Evolutionary conservation across 2,797 vertebrate genomes (phyloP).

Genomic region (Poeciliopsis turneri): DNA sequence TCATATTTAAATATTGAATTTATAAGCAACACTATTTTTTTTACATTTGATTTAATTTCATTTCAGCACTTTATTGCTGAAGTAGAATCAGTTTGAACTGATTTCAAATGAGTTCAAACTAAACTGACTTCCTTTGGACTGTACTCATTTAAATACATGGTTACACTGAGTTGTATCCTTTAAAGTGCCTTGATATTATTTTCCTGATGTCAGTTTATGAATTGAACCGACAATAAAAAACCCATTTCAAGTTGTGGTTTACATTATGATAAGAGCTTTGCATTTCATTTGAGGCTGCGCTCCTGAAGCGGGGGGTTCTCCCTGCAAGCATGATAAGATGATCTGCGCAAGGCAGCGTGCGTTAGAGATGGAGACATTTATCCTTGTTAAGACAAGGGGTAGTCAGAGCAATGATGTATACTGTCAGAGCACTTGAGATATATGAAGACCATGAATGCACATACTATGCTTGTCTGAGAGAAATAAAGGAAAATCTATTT

Average conservation of each 20-base stretch:
- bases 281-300: slow-evolving; percentile 20
- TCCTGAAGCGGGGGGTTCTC: not conserved
- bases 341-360: slow-evolving; percentile 14
- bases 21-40: not conserved
- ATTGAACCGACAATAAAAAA: not conserved
- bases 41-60: not conserved
- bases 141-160: not conserved
- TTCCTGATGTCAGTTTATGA: not conserved
- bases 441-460: slow-evolving; percentile 4
- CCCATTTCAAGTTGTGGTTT: slow-evolving; percentile 1
- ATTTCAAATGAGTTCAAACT: not conserved
- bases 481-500: not conserved
- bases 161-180: not conserved
- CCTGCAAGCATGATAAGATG: slow-evolving; percentile 14
- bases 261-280: slow-evolving; percentile 15
- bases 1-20: not conserved
- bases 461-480: not conserved
- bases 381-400: slow-evolving; percentile 48
- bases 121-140: not conserved
- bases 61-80: not conserved
- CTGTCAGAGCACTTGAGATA: slow-evolving; percentile 40
- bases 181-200: not conserved
- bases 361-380: slow-evolving; percentile 39
- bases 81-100: not conserved
- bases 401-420: slow-evolving; percentile 47